A percentile compares a stretch with the other conserved stretches of the same genome.
Evolutionary conservation across 2,888 invertebrate genomes (phyloP).

Genomic region (Brachylomia viminalis): DNA sequence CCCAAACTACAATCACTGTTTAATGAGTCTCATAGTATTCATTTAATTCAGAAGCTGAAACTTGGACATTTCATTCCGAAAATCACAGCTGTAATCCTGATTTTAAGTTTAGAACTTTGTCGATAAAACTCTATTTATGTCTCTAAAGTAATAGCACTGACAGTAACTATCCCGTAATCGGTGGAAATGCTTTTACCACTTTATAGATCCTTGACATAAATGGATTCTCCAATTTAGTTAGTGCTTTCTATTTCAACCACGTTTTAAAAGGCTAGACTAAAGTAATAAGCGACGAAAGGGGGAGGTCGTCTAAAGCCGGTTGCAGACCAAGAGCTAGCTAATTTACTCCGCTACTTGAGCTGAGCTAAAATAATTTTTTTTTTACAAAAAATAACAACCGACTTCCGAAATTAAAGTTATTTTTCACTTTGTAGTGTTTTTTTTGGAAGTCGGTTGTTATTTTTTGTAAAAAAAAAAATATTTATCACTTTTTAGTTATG

Average conservation of each 20-base stretch:
- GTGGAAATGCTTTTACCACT: constrained; percentile 22
- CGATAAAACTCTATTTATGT: neutral
- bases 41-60: neutral
- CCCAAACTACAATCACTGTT: constrained; percentile 1
- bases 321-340: too few species aligned
- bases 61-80: neutral
- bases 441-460: too few species aligned
- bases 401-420: too few species aligned
- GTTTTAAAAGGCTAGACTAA: constrained; percentile 58
- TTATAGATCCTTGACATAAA: constrained; percentile 24
- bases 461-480: too few species aligned
- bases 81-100: neutral
- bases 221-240: constrained; percentile 47
- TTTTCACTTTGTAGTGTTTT: too few species aligned
- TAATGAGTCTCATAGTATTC: neutral
- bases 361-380: too few species aligned
- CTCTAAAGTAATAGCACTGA: constrained; percentile 1
- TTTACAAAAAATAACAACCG: too few species aligned
- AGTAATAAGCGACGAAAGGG: constrained; percentile 50
- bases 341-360: too few species aligned
- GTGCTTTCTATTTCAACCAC: constrained; percentile 56
- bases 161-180: constrained; percentile 24
- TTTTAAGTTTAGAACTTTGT: neutral
- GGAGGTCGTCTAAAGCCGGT: constrained; percentile 3
- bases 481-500: too few species aligned